Evolutionary conservation across 2,888 invertebrate species (phyloP), one percentile per base, ranked within the genome.

Genomic region (Caenorhabditis sp.): DNA sequence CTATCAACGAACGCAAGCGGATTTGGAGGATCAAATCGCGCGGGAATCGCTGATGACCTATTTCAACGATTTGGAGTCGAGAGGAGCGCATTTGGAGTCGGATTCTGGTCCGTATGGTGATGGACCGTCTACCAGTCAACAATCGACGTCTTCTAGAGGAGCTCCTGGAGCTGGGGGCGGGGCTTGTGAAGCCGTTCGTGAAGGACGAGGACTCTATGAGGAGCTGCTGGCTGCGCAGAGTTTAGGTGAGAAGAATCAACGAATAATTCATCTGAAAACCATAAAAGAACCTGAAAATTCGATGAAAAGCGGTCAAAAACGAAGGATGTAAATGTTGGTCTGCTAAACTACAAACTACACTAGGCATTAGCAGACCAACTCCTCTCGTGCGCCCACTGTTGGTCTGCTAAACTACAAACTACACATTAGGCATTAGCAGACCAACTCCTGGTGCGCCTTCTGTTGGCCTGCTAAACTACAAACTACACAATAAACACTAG

Each of bases 1-100:
- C 93, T 96, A 96, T 96, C 96, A 96, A 93, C 95, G 96, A 10
- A 96, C 96, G 0, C 96, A 96, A 92, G 96, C 74, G 49, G 85
- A 85, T 26, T 35, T 81, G 0, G 85, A 82, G 8, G 85, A 85
- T 63, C 64, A 89, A 82, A 82, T 89, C 8, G 74, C 84, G 0
- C 70, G 85, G 3, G 90, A 90, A 44, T 90, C 90, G 0, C 86
- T 90, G 28, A 35, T 89, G 75, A 85, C 89, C 0, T 90, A 86
- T 68, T 38, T 89, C 19, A 77, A 80, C 26, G 80, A 79, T 41
- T 31, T 75, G 41, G 80, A 83, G 22, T n/a, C 64, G 0, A 49
- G 5, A 28, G 44, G 26, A 35, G 19, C n/a, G 38, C 38, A 54
- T 35, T 38, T 19, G 6, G 8, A 38, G 49, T 12, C 28, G 49